Conservation (phyloP, 1,140 invertebrate species). For the Geopemphigus sp. region DNA sequence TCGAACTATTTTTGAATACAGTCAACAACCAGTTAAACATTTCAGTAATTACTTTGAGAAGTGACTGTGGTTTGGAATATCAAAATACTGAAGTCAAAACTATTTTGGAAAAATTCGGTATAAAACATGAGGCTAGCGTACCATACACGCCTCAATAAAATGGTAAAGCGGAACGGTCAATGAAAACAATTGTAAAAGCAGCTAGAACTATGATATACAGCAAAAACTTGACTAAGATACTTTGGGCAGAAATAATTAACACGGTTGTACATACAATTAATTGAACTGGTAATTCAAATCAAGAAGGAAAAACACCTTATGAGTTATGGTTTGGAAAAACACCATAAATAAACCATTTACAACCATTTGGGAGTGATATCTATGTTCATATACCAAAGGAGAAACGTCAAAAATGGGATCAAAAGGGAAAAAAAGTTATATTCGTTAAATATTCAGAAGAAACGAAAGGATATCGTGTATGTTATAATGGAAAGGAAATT, state of each 20-base stretch:
- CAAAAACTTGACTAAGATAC: conserved; percentile 47
- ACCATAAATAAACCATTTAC: no score
- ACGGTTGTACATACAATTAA: conserved; percentile 54
- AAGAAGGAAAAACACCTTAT: no score
- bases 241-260: conserved; percentile 52
- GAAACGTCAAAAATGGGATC: conserved; percentile 54
- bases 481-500: conserved; percentile 50
- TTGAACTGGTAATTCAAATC: conserved; percentile 50
- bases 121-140: conserved; percentile 54
- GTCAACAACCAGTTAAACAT: neutral
- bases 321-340: no score
- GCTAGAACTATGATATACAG: conserved; percentile 54
- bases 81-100: no score
- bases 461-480: conserved; percentile 54
- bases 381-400: conserved; percentile 52
- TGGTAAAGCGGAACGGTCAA: conserved; percentile 56
- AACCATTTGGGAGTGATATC: conserved; percentile 56
- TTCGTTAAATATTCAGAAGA: conserved; percentile 56
- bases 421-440: conserved; percentile 51
- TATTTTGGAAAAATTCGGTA: conserved; percentile 53
- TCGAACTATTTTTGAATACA: conserved; percentile 7
- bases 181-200: conserved; percentile 54
- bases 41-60: no score
- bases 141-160: conserved; percentile 59
- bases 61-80: no score